Evolutionary conservation across 2,113 vertebrate species (phyloP).

Genomic region (Terrapene triunguis): DNA sequence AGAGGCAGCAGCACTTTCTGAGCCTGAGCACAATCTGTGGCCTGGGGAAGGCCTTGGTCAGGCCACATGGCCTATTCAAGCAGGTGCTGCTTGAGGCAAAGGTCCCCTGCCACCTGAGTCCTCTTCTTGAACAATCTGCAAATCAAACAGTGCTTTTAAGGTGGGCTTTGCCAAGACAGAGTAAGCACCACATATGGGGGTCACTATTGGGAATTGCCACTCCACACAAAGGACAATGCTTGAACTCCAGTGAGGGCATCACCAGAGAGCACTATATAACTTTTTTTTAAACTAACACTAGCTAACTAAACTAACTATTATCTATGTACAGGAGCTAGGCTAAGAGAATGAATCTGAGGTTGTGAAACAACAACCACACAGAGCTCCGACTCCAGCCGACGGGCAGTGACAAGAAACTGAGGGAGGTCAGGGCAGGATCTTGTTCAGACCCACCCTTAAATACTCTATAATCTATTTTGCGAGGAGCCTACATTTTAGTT

Average conservation of each 20-base stretch:
- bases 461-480: neutral
- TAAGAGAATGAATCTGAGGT: neutral
- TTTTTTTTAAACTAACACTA: neutral
- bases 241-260: neutral
- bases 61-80: neutral
- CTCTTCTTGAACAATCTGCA: neutral
- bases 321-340: neutral
- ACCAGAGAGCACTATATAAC: neutral
- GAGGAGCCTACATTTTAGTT: neutral
- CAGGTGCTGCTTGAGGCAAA: neutral
- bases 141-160: neutral
- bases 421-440: neutral
- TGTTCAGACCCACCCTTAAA: constrained; percentile 34
- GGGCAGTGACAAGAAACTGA: neutral
- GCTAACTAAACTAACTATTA: neutral
- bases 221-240: neutral
- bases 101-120: neutral
- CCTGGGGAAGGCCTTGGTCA: neutral
- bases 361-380: neutral
- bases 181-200: neutral
- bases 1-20: neutral
- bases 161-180: neutral
- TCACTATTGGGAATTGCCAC: neutral
- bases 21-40: neutral
- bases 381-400: neutral